Percentiles rank a stretch among this genome's conserved stretches.
Conservation (phyloP, 1,140 invertebrate genomes). For the Lamellibrachia luymesi region DNA sequence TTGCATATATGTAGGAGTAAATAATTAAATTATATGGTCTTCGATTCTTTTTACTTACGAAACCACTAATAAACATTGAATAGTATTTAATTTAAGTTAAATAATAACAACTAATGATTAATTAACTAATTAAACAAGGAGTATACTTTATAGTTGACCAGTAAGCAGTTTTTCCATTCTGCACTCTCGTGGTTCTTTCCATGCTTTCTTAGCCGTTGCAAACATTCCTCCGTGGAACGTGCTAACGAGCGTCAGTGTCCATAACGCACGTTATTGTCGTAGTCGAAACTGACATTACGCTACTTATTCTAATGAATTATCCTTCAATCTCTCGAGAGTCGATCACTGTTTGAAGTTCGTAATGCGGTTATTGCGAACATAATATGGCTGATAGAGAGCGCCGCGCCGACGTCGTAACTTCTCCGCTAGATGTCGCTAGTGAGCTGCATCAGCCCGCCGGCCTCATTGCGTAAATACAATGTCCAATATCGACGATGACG, state of each 20-base stretch:
- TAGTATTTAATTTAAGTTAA: too few species aligned
- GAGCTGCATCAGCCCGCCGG: not conserved
- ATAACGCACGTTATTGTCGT: not conserved
- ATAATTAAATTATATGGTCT: too few species aligned
- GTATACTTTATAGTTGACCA: not conserved
- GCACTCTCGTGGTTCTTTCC: not conserved
- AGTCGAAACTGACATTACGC: not conserved
- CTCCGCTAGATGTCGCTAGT: not conserved
- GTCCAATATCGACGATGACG: too few species aligned
- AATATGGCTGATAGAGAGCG: not conserved
- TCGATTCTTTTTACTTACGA: too few species aligned
- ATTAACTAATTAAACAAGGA: not conserved
- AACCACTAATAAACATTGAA: too few species aligned
- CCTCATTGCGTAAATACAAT: not conserved
- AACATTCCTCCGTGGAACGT: not conserved
- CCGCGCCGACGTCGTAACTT: not conserved
- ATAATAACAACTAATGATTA: not conserved
- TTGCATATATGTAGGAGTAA: too few species aligned
- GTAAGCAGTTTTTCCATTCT: not conserved
- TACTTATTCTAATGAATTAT: slow-evolving; percentile 6
- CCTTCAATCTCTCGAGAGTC: not conserved
- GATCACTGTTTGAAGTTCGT: not conserved
- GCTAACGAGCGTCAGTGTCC: not conserved
- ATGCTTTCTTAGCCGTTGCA: not conserved
- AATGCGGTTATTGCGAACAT: not conserved